Base-by-base conservation (phyloP, 2,113 vertebrate species). In the Willisornis vidua region DNA sequence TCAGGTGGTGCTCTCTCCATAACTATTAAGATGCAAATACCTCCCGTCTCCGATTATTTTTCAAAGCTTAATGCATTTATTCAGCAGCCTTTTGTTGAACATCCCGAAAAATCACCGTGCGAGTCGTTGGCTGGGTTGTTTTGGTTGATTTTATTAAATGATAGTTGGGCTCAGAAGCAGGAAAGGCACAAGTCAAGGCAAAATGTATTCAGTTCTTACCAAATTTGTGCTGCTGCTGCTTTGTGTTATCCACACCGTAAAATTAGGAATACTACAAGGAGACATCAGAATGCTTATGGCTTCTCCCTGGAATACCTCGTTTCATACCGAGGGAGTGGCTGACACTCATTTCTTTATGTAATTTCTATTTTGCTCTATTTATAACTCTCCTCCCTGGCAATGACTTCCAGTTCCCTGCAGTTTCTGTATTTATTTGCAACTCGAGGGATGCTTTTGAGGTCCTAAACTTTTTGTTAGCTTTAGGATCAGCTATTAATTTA, bases 1-100 rank as follows among this genome's bases (percentile, higher is more conserved):
- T 98, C 95, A 92, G 98, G 97, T 98, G 98, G 98, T 96, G 98
- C 97, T 98, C 91, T 97, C 96, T 95, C 84, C 98, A 98, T 85
- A 98, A 95, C 97, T 88, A 97, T 98, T 83, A 79, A 93, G 88
- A 96, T 95, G 95, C 91, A 96, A 97, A 97, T 94, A 24, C 24
- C 9, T 80, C 78, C 74, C 31, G 35, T 88, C 85, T 79, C 58
- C 77, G 96, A 87, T 90, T 97, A 67, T 95, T 85, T 95, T 84
- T 92, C 92, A 76, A 94, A 97, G 93, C 96, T 59, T 93, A 72
- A 95, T 89, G 90, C 85, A 63, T 98, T 98, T 96, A 90, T 97
- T 97, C 93, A 95, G 91, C 93, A 96, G 94, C 91, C 96, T 97
- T 97, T 96, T 97, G 97, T 97, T 97, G 97, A 97, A 97, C 93